Base-by-base conservation (phyloP, 2,888 invertebrate species). In the Halictus ligatus region DNA sequence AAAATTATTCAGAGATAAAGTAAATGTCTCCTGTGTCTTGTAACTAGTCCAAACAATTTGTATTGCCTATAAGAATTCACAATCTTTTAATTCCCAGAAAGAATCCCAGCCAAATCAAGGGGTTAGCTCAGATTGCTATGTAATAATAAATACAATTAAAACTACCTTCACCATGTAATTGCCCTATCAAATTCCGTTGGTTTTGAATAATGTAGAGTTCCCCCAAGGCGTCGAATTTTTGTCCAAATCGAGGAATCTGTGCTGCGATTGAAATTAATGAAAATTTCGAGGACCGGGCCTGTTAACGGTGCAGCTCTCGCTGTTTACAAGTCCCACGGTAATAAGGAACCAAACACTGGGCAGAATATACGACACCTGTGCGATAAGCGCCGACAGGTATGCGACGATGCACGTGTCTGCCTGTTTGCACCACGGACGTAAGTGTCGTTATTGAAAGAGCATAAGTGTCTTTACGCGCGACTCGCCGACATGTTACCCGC, bases 291-390 rank as follows among this genome's bases (percentile, higher is more conserved):
- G 67, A 35, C 29, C 67, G 18, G 35, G 0, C 10, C 29, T 29
- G 67, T 8, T 3, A 46, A 71, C 21, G 10, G 76, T 25, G 29
- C 29, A 18, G 29, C 21, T 54, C 46, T 48, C 35, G 64, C 21
- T 46, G 48, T 67, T 18, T 67, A 77, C 35, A 67, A 69, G 64
- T 76, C 85, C 78, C 83, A 83, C 85, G 86, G 79, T 89, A 88
- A 86, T 81, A 88, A 84, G 78, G 71, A 78, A 75, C 67, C 75
- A 80, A 72, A 72, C 71, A 80, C 77, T 58, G 67, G 18, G 29
- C 69, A 67, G 81, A 88, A 88, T 88, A 86, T 84, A 86, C 82
- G 86, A 86, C 83, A 86, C 86, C 86, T 88, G 86, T 78, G 74
- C 74, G 88, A 89, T 84, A 88, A 86, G 81, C 75, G 75, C 75